phyloP scores from a whole-genome alignment of 2,888 invertebrate genomes.

The Acrocyrtus sp. region DNA sequence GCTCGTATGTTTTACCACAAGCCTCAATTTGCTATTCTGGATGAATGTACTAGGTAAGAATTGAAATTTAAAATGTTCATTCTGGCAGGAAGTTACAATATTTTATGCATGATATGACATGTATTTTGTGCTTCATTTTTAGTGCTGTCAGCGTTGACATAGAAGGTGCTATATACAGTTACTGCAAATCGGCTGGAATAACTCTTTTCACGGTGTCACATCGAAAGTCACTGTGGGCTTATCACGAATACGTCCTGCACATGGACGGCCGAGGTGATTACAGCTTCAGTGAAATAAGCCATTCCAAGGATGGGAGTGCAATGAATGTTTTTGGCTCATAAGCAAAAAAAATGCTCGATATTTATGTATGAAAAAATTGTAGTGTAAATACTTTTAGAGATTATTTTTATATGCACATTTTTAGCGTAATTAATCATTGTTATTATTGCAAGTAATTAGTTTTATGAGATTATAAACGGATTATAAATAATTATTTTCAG shows the following conservation, averaged over 20 bases:
- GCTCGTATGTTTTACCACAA: constrained; percentile 95
- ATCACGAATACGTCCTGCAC: constrained; percentile 89
- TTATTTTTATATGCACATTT: no score
- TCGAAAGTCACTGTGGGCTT: constrained; percentile 95
- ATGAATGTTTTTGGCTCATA: constrained; percentile 95
- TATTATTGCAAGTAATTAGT: not conserved
- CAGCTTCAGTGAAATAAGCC: constrained; percentile 80
- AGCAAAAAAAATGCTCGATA: constrained; percentile 65
- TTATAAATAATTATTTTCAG: no score
- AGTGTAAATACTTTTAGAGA: no score
- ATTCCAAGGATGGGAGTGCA: constrained; percentile 71
- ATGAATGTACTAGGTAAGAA: constrained; percentile 85
- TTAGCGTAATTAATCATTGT: constrained; percentile 19
- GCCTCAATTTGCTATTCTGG: constrained; percentile 98
- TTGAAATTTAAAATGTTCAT: no score
- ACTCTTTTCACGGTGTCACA: constrained; percentile 98
- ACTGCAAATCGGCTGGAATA: constrained; percentile 86
- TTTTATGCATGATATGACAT: not conserved
- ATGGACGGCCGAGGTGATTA: constrained; percentile 96
- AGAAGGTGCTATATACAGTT: constrained; percentile 96
- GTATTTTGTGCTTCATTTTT: not conserved
- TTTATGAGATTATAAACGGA: constrained; percentile 15
- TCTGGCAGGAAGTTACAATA: not conserved
- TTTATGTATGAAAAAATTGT: not conserved
- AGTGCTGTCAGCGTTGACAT: constrained; percentile 84